These are phyloP conservation scores for Cephalopholis sonnerati DNA, from an alignment of 2,113 vertebrate species.

Conservation along the genomic window DNA sequence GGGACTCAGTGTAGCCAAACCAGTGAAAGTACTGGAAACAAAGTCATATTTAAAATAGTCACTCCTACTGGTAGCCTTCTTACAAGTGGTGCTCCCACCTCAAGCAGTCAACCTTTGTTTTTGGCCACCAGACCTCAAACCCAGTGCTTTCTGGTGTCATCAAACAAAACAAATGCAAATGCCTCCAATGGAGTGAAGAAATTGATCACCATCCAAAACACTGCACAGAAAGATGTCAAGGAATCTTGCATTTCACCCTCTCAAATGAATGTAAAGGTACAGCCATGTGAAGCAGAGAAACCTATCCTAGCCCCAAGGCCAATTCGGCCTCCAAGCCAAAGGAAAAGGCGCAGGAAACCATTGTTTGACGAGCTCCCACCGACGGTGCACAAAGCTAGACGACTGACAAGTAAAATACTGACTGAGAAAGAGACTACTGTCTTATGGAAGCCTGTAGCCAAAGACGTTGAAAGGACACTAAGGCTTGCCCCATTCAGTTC, in stretches of 20 bases:
- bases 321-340: constrained; percentile 84
- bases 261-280: constrained; percentile 62
- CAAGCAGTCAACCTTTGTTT: constrained; percentile 79
- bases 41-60: constrained; percentile 84
- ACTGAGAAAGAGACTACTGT: constrained; percentile 82
- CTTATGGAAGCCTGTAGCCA: constrained; percentile 86
- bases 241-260: constrained; percentile 53
- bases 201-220: constrained; percentile 64
- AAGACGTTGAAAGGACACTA: constrained; percentile 90
- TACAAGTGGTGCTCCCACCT: constrained; percentile 62
- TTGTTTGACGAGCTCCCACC: constrained; percentile 85
- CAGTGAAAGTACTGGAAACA: constrained; percentile 76
- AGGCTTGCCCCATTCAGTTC: constrained; percentile 91
- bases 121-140: constrained; percentile 81
- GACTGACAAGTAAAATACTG: constrained; percentile 84
- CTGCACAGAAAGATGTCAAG: constrained; percentile 59
- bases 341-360: constrained; percentile 87
- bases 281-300: constrained; percentile 62
- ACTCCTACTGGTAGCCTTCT: constrained; percentile 75
- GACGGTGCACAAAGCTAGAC: constrained; percentile 87
- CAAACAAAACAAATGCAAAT: constrained; percentile 73
- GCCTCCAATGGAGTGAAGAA: constrained; percentile 72
- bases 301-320: constrained; percentile 69
- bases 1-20: constrained; percentile 58
- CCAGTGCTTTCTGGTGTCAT: constrained; percentile 83